Conservation (phyloP, 2,797 vertebrate species). For the Limnodromus scolopaceus region DNA sequence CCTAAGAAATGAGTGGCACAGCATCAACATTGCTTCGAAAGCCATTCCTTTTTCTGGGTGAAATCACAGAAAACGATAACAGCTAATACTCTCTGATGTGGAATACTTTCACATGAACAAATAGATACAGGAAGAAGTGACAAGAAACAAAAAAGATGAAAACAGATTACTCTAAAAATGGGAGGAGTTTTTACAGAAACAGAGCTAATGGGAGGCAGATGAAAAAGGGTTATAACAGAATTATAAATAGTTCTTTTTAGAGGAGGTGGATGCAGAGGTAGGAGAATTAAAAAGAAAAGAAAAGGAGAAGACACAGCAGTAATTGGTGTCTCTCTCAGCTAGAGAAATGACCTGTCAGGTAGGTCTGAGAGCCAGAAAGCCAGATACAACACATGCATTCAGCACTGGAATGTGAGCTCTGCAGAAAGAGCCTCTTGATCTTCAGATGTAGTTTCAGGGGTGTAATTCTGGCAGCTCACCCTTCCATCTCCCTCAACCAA, state of each 20-base stretch:
- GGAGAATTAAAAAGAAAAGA: neutral
- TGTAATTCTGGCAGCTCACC: neutral
- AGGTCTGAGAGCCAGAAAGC: constrained; percentile 13
- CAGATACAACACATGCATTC: neutral
- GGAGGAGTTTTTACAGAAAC: neutral
- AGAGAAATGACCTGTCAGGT: constrained; percentile 37
- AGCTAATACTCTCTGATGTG: neutral
- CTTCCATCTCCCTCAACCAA: neutral
- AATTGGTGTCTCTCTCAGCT: constrained; percentile 30
- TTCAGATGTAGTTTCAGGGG: neutral
- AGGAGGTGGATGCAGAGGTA: neutral
- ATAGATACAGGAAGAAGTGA: neutral
- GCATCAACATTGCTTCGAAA: neutral
- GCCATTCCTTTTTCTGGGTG: neutral
- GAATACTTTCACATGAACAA: neutral
- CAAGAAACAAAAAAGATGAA: neutral
- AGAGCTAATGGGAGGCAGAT: neutral
- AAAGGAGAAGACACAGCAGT: constrained; percentile 1
- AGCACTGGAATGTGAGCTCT: neutral
- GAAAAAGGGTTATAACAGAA: neutral
- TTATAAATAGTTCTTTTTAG: neutral
- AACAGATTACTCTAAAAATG: neutral
- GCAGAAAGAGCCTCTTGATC: constrained; percentile 24
- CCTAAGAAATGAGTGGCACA: neutral
- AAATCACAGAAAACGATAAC: neutral